Evolutionary conservation across 2,113 vertebrate genomes (phyloP), one percentile per base, ranked within the genome.

Genomic region (Colius striatus): DNA sequence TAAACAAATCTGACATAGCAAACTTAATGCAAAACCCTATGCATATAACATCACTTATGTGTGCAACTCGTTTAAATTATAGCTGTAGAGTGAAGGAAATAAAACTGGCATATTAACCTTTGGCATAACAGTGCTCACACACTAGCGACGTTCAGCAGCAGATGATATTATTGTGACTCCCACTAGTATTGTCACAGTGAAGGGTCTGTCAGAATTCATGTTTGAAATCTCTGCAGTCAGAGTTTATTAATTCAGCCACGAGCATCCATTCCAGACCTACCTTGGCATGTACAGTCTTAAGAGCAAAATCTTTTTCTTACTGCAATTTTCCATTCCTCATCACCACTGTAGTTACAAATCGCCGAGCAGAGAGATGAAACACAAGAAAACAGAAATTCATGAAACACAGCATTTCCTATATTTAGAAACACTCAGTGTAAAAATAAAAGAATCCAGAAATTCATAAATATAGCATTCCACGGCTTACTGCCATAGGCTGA

Each of bases 1-100:
- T 97, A 98, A 98, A 97, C 97, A 98, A 98, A 97, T 86, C 81
- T 97, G 97, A 97, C 97, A 97, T 91, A 96, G 97, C 93, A 98
- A 98, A 97, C 96, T 96, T 96, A 97, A 96, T 95, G 96, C 92
- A 97, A 98, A 97, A 83, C 78, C 81, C 91, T 96, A 96, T 97
- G 96, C 93, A 96, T 94, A 95, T 82, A 97, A 87, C 87, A 97
- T 95, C 91, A 89, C 92, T 97, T 97, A 81, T 50, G 71, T 75
- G 84, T 94, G 96, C 95, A 97, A 97, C 93, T 96, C 96, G 62
- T 96, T 98, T 97, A 97, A 96, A 96, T 97, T 96, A 97, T 78
- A 92, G 74, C 71, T 94, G 73, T 79, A 92, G 94, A 94, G 94
- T 95, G 93, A 84, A 97, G 87, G 92, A 97, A 97, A 95, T 90